Evolutionary conservation across 2,797 vertebrate genomes (phyloP).

Genomic region (Enoplosus armatus): DNA sequence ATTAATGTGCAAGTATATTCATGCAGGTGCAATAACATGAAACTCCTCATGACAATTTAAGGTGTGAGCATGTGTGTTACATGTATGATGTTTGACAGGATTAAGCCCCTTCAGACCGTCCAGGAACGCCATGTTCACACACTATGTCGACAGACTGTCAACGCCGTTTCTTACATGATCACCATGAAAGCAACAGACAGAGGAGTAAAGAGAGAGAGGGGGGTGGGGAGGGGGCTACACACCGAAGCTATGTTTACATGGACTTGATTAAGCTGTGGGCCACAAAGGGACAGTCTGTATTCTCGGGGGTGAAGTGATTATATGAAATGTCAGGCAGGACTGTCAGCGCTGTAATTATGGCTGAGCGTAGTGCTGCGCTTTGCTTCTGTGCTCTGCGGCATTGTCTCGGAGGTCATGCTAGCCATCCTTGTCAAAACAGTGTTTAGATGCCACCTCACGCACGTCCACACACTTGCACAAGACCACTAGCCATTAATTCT

Average conservation of each 20-base stretch:
- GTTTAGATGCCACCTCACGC: constrained; percentile 67
- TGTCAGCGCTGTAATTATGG: constrained; percentile 74
- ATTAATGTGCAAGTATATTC: neutral
- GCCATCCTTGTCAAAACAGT: constrained; percentile 68
- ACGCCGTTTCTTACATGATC: constrained; percentile 18
- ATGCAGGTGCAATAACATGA: constrained; percentile 2
- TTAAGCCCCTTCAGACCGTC: constrained; percentile 3
- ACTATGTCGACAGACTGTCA: constrained; percentile 33
- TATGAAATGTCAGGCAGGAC: constrained; percentile 77
- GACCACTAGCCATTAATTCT: constrained; percentile 69
- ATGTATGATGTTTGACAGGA: constrained; percentile 7
- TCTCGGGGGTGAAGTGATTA: constrained; percentile 67
- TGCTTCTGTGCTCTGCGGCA: constrained; percentile 53
- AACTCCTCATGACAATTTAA: neutral
- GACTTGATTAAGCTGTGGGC: constrained; percentile 70
- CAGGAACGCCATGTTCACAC: constrained; percentile 19
- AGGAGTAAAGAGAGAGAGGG: neutral
- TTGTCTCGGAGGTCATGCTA: constrained; percentile 65
- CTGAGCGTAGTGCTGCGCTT: constrained; percentile 20
- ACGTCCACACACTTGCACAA: constrained; percentile 37
- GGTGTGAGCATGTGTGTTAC: constrained; percentile 22
- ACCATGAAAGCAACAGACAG: constrained; percentile 46
- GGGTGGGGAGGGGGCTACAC: constrained; percentile 15
- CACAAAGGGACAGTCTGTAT: constrained; percentile 68
- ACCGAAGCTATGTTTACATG: constrained; percentile 69